Conservation (phyloP, 1,140 invertebrate genomes). For the Zaprionus lachaisei region DNA sequence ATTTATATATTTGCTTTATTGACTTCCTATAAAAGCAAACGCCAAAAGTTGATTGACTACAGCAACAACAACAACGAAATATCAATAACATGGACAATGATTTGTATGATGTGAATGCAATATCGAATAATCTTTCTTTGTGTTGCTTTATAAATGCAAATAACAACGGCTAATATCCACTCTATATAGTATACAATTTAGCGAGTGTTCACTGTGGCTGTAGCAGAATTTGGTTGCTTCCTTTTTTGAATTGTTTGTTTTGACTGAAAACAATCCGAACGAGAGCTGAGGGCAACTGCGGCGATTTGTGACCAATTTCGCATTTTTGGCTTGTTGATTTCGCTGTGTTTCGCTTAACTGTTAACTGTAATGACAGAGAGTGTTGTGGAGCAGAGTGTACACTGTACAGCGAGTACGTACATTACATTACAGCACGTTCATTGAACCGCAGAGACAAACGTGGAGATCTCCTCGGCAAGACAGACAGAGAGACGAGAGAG, state of each 20-base stretch:
- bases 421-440: constrained; percentile 73
- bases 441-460: constrained; percentile 56
- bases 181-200: neutral
- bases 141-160: neutral
- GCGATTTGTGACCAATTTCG: constrained; percentile 54
- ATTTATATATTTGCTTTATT: constrained; percentile 66
- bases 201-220: neutral
- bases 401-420: constrained; percentile 8
- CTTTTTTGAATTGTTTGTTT: constrained; percentile 51
- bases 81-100: constrained; percentile 27
- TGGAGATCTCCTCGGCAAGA: constrained; percentile 50
- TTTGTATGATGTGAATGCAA: constrained; percentile 29
- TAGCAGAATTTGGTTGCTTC: constrained; percentile 42
- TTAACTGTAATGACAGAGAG: constrained; percentile 73
- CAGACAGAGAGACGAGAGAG: constrained; percentile 1
- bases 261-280: neutral
- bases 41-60: constrained; percentile 78
- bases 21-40: constrained; percentile 74
- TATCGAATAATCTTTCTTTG: constrained; percentile 54
- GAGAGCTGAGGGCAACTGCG: constrained; percentile 13
- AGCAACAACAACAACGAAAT: constrained; percentile 49
- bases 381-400: constrained; percentile 6
- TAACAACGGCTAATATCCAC: neutral
- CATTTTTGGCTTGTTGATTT: constrained; percentile 51
- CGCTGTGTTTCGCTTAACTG: constrained; percentile 67